Evolutionary conservation across 2,888 invertebrate genomes (phyloP).

Genomic region (Choristoneura rosaceana): DNA sequence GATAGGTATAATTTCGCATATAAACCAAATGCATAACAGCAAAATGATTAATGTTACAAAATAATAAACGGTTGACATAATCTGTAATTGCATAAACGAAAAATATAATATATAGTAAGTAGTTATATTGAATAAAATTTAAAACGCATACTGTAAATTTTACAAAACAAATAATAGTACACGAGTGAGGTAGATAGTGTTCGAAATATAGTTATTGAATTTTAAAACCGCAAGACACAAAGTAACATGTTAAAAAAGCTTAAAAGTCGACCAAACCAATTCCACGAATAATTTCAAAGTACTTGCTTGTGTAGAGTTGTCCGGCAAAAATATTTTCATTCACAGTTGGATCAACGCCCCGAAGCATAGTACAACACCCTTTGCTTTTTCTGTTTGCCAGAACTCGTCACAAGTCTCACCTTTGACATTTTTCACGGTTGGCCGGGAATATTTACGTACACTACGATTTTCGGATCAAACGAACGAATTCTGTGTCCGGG

Average conservation of each 20-base stretch:
- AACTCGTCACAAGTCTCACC: constrained; percentile 26
- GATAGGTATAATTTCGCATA: no score
- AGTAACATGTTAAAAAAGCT: not conserved
- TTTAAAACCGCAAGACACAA: not conserved
- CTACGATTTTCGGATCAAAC: constrained; percentile 31
- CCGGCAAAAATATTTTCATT: not conserved
- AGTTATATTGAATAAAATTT: no score
- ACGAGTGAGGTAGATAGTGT: no score
- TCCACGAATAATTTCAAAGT: not conserved
- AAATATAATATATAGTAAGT: no score
- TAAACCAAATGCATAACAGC: no score
- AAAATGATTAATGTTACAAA: no score
- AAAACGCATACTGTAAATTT: no score
- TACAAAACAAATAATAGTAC: no score
- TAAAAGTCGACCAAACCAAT: not conserved
- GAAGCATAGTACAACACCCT: not conserved
- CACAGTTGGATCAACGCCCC: not conserved
- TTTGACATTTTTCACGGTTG: constrained; percentile 30
- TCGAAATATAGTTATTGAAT: no score
- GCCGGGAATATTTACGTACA: constrained; percentile 29
- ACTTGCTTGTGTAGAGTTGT: not conserved
- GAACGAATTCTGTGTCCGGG: constrained; percentile 1
- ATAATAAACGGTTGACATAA: no score
- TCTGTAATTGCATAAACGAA: no score
- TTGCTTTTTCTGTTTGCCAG: constrained; percentile 12